A percentile compares a stretch with the other conserved stretches of the same genome.
phyloP scores from a whole-genome alignment of 2,797 vertebrate species.

The Myioborus miniatus region DNA sequence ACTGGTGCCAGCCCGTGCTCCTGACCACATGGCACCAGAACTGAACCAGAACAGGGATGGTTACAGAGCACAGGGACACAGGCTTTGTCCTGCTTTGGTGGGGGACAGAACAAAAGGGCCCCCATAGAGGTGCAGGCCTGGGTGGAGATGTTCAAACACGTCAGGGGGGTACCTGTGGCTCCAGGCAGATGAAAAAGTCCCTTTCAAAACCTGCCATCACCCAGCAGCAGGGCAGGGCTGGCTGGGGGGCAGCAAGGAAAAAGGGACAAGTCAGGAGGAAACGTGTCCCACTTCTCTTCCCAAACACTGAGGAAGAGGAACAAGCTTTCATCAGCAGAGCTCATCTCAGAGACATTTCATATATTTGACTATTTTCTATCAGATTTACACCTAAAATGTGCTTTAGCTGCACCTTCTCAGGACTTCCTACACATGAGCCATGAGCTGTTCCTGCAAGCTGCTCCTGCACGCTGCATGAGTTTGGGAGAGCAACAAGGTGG shows the following conservation, averaged over 20 bases:
- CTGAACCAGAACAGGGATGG: background rate
- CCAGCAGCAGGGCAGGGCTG: background rate
- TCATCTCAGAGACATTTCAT: background rate
- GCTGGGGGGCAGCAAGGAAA: background rate
- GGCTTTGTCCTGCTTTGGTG: background rate
- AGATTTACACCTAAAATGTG: background rate
- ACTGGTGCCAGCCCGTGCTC: background rate
- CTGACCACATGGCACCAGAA: background rate
- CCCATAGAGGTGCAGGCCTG: background rate
- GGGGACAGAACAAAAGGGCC: background rate
- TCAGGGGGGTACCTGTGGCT: background rate
- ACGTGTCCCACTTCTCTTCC: background rate
- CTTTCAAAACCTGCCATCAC: background rate
- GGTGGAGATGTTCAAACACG: background rate
- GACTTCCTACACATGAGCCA: background rate
- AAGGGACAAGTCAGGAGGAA: background rate
- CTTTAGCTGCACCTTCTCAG: background rate
- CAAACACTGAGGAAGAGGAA: background rate
- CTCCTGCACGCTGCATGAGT: background rate
- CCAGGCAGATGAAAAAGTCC: background rate
- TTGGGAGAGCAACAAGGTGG: background rate
- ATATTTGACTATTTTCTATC: background rate
- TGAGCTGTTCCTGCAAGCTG: background rate
- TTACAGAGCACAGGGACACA: background rate
- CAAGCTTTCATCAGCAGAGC: accelerated